phyloP scores from a whole-genome alignment of 2,797 vertebrate genomes.

The Myotis daubentonii region DNA sequence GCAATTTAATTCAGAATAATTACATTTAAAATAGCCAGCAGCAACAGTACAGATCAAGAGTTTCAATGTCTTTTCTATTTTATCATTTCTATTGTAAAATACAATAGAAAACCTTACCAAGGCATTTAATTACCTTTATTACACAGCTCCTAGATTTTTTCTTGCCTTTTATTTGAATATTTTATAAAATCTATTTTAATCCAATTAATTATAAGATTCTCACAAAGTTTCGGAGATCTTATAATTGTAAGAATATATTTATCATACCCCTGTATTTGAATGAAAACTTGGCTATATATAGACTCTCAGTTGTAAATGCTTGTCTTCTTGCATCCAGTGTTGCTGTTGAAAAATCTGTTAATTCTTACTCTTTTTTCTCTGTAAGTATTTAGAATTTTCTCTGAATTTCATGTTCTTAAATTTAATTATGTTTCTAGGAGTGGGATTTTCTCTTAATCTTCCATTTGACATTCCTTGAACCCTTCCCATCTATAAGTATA shows the following conservation, averaged over 20 bases:
- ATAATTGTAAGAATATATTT: neutral
- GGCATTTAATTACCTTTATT: neutral
- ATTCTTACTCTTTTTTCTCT: conserved; percentile 13
- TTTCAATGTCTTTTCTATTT: neutral
- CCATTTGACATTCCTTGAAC: neutral
- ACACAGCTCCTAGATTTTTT: neutral
- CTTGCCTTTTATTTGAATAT: neutral
- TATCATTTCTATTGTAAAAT: conserved; percentile 7
- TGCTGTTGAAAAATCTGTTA: neutral
- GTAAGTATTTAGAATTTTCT: neutral
- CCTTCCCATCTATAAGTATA: neutral
- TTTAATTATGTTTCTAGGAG: neutral
- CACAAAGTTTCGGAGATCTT: neutral
- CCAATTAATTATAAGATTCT: neutral
- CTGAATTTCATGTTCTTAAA: neutral
- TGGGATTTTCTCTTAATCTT: neutral
- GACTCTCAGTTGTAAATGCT: neutral
- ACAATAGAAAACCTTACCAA: neutral
- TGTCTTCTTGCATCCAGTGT: neutral
- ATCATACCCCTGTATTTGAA: neutral
- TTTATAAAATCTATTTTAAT: conserved; percentile 22
- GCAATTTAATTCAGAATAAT: neutral
- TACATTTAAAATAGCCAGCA: neutral
- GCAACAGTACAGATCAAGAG: neutral
- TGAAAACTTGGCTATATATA: neutral